These are phyloP conservation scores for Agrilus cyanescens DNA, from an alignment of 2,888 invertebrate genomes.

Conservation along the genomic window DNA sequence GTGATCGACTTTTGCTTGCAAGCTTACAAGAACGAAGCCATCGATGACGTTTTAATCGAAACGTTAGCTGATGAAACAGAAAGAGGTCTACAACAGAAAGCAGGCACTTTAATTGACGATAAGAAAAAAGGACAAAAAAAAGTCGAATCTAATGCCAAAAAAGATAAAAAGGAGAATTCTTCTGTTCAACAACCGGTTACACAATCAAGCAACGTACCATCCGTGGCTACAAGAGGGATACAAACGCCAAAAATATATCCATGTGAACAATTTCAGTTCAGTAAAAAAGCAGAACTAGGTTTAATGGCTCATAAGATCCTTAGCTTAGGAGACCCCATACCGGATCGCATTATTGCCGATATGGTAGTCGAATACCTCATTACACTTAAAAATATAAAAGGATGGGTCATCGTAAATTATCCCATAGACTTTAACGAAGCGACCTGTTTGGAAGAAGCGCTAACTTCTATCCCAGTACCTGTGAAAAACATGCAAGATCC, in stretches of 20 bases:
- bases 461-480: constrained; percentile 43
- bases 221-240: constrained; percentile 35
- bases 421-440: constrained; percentile 48
- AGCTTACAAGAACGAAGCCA: constrained; percentile 42
- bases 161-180: constrained; percentile 13
- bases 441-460: constrained; percentile 44
- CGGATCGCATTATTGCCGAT: constrained; percentile 42
- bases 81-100: constrained; percentile 33
- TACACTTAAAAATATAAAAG: constrained; percentile 35
- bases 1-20: constrained; percentile 48
- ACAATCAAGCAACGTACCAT: not conserved
- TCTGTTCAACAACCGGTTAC: not conserved
- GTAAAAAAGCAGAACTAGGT: constrained; percentile 42
- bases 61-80: constrained; percentile 33
- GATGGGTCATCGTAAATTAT: constrained; percentile 54
- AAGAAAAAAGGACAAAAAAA: constrained; percentile 11
- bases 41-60: constrained; percentile 36
- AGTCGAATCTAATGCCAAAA: constrained; percentile 8
- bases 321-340: constrained; percentile 37
- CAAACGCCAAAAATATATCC: constrained; percentile 51
- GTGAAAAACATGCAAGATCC: constrained; percentile 17
- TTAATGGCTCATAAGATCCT: constrained; percentile 44
- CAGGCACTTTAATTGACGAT: constrained; percentile 26
- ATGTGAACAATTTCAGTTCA: constrained; percentile 42
- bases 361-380: constrained; percentile 51